These are phyloP conservation scores for Phorcus lineatus DNA, from an alignment of 2,888 invertebrate species.

Conservation along the genomic window DNA sequence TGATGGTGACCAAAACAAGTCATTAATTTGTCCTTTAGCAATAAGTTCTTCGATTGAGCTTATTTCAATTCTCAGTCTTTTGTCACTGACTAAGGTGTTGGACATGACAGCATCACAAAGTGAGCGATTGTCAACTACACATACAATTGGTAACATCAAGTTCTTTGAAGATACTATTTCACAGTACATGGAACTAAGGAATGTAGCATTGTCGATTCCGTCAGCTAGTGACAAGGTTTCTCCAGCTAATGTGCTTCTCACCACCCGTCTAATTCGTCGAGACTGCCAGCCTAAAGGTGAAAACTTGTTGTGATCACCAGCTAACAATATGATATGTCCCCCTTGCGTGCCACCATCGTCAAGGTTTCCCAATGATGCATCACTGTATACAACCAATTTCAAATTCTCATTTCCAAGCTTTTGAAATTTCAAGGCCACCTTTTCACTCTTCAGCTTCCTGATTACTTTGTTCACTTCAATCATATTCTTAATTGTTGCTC, in stretches of 20 bases:
- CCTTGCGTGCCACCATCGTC: constrained; percentile 1
- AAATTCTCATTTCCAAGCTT: neutral
- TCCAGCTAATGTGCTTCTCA: constrained; percentile 1
- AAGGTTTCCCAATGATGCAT: neutral
- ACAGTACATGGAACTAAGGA: too few relatives aligned
- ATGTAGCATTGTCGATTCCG: too few relatives aligned
- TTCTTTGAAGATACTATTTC: neutral
- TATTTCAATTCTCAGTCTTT: too few relatives aligned
- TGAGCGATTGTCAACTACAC: neutral
- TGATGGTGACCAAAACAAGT: too few relatives aligned
- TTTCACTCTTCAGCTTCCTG: constrained; percentile 2
- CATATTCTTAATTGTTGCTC: neutral
- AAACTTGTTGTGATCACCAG: neutral
- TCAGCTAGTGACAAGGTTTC: neutral
- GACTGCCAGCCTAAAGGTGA: neutral
- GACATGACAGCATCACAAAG: neutral
- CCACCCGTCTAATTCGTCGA: neutral
- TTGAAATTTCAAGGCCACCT: neutral
- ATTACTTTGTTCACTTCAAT: constrained; percentile 26
- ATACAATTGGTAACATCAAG: neutral
- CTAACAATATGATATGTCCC: neutral
- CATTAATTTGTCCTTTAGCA: too few relatives aligned
- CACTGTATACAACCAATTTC: neutral
- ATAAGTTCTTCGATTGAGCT: too few relatives aligned
- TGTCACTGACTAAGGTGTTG: too few relatives aligned